Evolutionary conservation across 2,797 vertebrate species (phyloP), one percentile per base, ranked within the genome.

Genomic region (Pipistrellus pipistrellus): DNA sequence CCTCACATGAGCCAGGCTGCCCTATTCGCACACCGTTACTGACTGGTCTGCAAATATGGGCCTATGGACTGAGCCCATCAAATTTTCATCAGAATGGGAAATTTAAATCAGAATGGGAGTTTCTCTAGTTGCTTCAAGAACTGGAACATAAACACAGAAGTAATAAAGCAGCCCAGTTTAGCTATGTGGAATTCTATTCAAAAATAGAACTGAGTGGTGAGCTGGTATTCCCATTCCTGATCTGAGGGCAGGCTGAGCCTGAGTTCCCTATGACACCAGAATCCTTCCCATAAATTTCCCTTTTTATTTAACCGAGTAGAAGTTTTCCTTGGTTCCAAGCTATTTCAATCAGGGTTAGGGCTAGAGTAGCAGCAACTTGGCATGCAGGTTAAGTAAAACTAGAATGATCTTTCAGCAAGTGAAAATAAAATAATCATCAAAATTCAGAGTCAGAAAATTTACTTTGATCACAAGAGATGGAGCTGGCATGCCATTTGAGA

Each of bases 381-480:
- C 21, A 48, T 3, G 30, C 82, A 32, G 15, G 12, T 25, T 76
- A 85, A 85, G n/a, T 53, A 59, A 85, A 38, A 46, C 8, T 38
- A 69, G 27, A 91, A 15, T 9, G 41, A 85, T 55, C 85, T 25
- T 73, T 95, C 25, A 46, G 35, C 35, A 76, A 88, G 68, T 62
- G 27, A 88, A 95, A 93, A 89, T 18, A 66, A 86, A 91, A 68
- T 80, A 32, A 92, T 82, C 78, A 88, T 75, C 86, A 85, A 88
- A 90, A 90, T 77, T 85, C 92, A 82, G 51, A 91, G 32, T 55
- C 91, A 66, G 38, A 90, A 95, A 95, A 18, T 48, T 12, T 30
- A 86, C 44, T 81, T 21, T 82, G 77, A 75, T 92, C 82, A 83
- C n/a, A 77, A 69, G 27, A 85, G 15, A 90, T 48, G 41, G 35